phyloP scores from a whole-genome alignment of 2,797 vertebrate genomes.

The Halcyon smyrnensis region DNA sequence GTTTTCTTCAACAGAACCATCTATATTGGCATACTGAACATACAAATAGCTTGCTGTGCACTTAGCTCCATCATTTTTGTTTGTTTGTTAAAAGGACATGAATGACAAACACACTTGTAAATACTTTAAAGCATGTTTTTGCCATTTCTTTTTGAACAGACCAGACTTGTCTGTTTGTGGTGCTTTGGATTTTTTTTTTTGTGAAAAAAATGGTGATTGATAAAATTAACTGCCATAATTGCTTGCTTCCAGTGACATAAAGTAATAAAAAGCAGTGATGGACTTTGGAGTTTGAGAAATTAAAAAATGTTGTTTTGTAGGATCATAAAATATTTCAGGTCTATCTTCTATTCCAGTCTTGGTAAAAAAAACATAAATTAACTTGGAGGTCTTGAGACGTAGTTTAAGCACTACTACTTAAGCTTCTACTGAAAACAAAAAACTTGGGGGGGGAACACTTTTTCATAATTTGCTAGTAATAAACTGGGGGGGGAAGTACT shows the following conservation, averaged over 20 bases:
- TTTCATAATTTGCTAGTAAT: background rate
- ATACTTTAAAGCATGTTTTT: background rate
- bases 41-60: background rate
- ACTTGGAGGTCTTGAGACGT: background rate
- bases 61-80: background rate
- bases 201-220: background rate
- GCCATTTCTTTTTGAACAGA: background rate
- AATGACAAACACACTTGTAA: background rate
- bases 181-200: background rate
- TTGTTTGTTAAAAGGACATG: background rate
- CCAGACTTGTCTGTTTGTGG: background rate
- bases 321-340: background rate
- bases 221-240: background rate
- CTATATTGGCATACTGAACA: background rate
- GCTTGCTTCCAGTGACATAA: background rate
- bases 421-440: background rate
- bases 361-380: background rate
- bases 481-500: background rate
- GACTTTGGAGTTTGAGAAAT: background rate
- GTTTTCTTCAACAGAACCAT: background rate
- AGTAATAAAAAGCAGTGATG: background rate
- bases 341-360: background rate
- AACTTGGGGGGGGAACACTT: accelerated
- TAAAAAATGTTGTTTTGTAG: background rate
- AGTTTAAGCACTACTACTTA: background rate